Conservation (phyloP, 2,113 vertebrate genomes). For the Hylia prasina region DNA sequence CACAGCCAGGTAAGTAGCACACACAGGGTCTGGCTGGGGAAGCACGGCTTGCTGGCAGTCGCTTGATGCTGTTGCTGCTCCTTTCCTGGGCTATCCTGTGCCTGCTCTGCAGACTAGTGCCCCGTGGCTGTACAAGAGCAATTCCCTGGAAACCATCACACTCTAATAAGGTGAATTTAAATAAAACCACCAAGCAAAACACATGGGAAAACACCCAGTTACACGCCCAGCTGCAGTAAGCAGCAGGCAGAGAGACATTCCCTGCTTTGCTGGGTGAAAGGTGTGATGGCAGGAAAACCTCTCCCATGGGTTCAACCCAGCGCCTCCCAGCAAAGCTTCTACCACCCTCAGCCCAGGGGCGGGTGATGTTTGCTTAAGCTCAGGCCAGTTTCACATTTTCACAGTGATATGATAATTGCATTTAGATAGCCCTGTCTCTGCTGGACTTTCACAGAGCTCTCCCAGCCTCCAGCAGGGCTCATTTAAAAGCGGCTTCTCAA, state of each 20-base stretch:
- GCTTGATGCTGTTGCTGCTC: neutral
- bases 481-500: conserved; percentile 69
- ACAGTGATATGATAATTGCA: conserved; percentile 74
- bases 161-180: neutral
- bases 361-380: conserved; percentile 70
- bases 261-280: neutral
- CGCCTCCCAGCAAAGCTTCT: neutral
- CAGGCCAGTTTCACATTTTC: conserved; percentile 61
- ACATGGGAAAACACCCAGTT: neutral
- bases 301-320: neutral
- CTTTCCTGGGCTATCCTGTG: neutral
- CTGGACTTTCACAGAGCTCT: conserved; percentile 56
- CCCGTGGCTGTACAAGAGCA: neutral
- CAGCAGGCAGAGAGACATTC: neutral
- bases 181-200: neutral
- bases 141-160: neutral
- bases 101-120: neutral
- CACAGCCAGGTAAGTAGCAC: neutral
- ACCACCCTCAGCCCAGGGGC: conserved; percentile 29
- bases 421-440: conserved; percentile 66
- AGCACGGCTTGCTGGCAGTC: neutral
- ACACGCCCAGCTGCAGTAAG: accelerated
- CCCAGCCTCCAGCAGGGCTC: conserved; percentile 64
- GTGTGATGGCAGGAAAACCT: neutral
- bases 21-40: neutral